phyloP scores from a whole-genome alignment of 1,140 invertebrate genomes.

The Geopemphigus sp. region DNA sequence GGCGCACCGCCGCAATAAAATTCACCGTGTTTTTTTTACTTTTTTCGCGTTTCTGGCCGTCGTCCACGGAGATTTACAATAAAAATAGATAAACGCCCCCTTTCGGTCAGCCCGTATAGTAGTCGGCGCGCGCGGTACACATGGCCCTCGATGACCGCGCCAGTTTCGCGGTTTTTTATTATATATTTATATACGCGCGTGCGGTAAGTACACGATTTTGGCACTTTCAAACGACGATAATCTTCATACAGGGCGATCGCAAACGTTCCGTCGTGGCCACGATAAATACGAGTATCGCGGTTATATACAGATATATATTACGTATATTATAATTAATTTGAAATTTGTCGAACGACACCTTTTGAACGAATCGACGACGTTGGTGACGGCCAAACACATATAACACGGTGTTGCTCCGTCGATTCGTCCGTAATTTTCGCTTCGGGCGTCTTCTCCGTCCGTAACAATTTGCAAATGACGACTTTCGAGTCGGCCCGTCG shows the following conservation, averaged over 20 bases:
- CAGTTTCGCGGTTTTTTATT: background rate
- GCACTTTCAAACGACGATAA: constrained; percentile 16
- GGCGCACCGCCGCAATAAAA: too few species aligned
- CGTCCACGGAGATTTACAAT: constrained; percentile 20
- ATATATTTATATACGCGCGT: background rate
- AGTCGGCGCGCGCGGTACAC: too few species aligned
- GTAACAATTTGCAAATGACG: too few species aligned
- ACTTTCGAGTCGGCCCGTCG: too few species aligned
- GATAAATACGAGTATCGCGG: too few species aligned
- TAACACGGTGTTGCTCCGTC: too few species aligned
- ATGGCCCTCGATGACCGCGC: constrained; percentile 9
- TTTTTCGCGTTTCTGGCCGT: background rate
- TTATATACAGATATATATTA: background rate
- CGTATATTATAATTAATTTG: background rate
- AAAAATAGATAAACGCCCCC: constrained; percentile 38
- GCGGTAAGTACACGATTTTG: background rate
- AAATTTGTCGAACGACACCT: background rate
- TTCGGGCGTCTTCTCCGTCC: too few species aligned
- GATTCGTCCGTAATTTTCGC: too few species aligned
- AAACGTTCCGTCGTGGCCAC: background rate
- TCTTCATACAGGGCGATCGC: background rate
- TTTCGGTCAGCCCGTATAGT: background rate
- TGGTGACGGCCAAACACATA: too few species aligned
- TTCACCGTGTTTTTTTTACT: too few species aligned
- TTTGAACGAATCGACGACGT: too few species aligned